Evolutionary conservation across 2,113 vertebrate species (phyloP).

Genomic region (Oxyura jamaicensis): DNA sequence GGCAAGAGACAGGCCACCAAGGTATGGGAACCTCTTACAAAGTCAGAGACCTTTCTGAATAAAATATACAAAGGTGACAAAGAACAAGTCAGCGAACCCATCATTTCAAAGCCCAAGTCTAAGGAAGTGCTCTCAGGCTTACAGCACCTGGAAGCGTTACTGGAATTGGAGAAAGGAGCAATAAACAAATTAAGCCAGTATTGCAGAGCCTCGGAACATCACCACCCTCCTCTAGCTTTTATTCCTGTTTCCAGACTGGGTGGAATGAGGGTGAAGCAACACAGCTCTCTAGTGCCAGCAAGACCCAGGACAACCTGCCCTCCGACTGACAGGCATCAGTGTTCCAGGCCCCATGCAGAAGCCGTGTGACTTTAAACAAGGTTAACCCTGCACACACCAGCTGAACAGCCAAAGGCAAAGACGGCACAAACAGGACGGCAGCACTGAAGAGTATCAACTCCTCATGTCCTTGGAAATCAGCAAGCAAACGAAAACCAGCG

Average conservation of each 20-base stretch:
- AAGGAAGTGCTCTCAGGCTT: background rate
- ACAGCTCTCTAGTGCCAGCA: background rate
- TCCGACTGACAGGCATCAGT: background rate
- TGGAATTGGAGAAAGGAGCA: background rate
- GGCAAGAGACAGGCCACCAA: background rate
- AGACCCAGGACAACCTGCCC: background rate
- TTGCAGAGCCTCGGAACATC: background rate
- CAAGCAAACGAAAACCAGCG: background rate
- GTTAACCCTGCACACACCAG: background rate
- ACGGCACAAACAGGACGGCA: background rate
- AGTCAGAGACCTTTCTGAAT: background rate
- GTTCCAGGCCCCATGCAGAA: background rate
- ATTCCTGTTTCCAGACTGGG: background rate
- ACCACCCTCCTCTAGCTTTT: background rate
- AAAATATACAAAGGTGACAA: background rate
- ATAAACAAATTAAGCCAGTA: slow-evolving; percentile 1
- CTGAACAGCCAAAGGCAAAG: background rate
- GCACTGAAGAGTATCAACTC: background rate
- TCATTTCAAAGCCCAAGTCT: background rate
- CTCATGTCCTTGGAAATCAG: background rate
- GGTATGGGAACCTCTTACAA: background rate
- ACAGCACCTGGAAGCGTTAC: background rate
- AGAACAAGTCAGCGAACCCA: background rate
- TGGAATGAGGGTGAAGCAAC: background rate
- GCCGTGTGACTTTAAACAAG: background rate